Percentiles rank a stretch among this genome's conserved stretches.
Evolutionary conservation across 2,797 vertebrate species (phyloP).

Genomic region (Allobates femoralis): DNA sequence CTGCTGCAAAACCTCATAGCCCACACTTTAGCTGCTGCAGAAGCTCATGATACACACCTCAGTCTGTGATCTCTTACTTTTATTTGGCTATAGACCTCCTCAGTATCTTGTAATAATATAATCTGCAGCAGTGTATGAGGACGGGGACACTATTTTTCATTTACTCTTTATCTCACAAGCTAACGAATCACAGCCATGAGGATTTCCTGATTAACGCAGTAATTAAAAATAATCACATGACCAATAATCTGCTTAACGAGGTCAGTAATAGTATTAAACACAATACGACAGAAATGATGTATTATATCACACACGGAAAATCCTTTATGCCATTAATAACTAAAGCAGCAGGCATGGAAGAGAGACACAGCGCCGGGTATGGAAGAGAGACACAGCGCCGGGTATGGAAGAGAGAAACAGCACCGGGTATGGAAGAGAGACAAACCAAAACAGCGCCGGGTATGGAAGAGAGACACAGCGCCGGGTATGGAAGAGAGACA

Average conservation of each 20-base stretch:
- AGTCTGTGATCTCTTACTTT: not conserved
- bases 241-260: slow-evolving; percentile 13
- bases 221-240: slow-evolving; percentile 10
- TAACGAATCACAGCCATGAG: not conserved
- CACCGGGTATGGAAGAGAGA: no score
- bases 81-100: not conserved
- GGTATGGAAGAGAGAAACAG: no score
- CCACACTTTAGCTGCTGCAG: not conserved
- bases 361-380: not conserved
- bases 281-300: slow-evolving; percentile 12
- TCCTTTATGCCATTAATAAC: slow-evolving; percentile 12
- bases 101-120: not conserved
- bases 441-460: no score
- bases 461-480: no score
- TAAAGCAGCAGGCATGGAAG: not conserved
- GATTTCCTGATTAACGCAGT: slow-evolving; percentile 8
- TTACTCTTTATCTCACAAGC: not conserved
- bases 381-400: no score
- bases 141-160: not conserved
- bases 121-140: not conserved
- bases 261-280: not conserved
- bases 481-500: no score
- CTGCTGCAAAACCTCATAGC: no score
- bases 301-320: not conserved
- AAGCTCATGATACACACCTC: not conserved